Base-by-base conservation (phyloP, 2,888 invertebrate genomes). In the Hyalella azteca region DNA sequence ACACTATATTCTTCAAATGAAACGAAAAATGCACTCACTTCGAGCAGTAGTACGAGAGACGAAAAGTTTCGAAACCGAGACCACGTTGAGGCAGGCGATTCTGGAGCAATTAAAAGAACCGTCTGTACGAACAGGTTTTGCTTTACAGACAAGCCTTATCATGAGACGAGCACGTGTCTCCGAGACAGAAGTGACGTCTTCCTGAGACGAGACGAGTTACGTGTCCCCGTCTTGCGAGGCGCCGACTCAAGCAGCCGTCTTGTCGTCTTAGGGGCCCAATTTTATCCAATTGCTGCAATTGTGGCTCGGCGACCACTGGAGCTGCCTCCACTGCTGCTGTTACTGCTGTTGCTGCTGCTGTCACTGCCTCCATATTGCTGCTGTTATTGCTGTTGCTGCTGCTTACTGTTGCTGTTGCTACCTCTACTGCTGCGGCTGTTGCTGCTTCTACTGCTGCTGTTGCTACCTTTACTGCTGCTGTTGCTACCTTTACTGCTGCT, bases 251-350 rank as follows among this genome's bases (percentile, higher is more conserved):
- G 50, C 3, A 15, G 9, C 50, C 50, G 11, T 32, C 7, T 13
- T 39, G 73, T 22, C 41, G 73, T 73, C 22, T 50, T 50, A 22
- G 19, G 15, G 50, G n/a, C 4, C n/a, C 50, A 50, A 50, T 50
- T 50, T 50, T 50, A 7, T 50, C 50, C 50, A 50, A 50, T 50
- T 50, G 50, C 22, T 22, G 50, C 50, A 50, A 50, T 50, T 50
- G 50, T 50, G 50, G 50, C 22, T 19, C 1, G 50, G 50, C 50
- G 1, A 50, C 50, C n/a, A 22, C 15, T 15, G 50, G n/a, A 22
- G 9, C 50, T 50, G 50, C 50, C 4, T 13, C 13, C 22, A 19
- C 7, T 49, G 49, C 49, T 49, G 50, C 13, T 19, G 50, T 22
- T 50, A 22, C 50, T 50, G 7, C 50, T 50, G 50, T 22, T 50